Evolutionary conservation across 2,113 vertebrate genomes (phyloP), one percentile per base, ranked within the genome.

Genomic region (Dolichotis patagonum): DNA sequence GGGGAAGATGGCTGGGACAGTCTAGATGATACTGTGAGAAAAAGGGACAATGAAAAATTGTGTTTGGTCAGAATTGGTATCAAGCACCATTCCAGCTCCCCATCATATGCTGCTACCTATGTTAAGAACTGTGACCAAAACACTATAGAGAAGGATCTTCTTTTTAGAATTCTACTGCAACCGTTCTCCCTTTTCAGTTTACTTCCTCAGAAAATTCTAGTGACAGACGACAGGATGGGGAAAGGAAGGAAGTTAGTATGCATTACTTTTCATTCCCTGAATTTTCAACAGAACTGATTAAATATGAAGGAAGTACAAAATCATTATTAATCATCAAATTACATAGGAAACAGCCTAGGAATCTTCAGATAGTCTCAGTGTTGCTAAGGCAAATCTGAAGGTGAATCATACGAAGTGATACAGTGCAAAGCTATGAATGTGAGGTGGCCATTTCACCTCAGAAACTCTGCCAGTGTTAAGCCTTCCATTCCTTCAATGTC

Each of bases 1-100:
- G 99, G 99, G 84, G 99, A 99, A 16, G 99, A 99, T 0, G 99
- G 99, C 97, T 99, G 99, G 3, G 99, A 99, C 97, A 99, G 98
- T 97, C 99, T 99, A 96, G 99, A 98, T 5, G 99, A 98, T 96
- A 99, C 99, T 99, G 85, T 97, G 94, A 75, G 96, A n/a, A 88
- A 83, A 98, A 94, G 41, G 32, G 41, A 94, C 58, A 77, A 69
- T 16, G 43, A 94, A 38, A 90, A 54, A 58, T 30, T 75, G 62
- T 65, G 91, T 93, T 73, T 35, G 30, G 92, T 91, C 83, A 93
- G 56, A 80, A 77, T 41, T 67, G 60, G 19, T 41, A 97, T 87
- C 20, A 80, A 92, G 85, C 93, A 92, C 92, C 85, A 32, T 38
- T 38, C 56, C 95, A 83, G 92, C 91, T 94, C 95, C 94, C 91